phyloP scores from a whole-genome alignment of 2,888 invertebrate species.

The Tyria jacobaeae region DNA sequence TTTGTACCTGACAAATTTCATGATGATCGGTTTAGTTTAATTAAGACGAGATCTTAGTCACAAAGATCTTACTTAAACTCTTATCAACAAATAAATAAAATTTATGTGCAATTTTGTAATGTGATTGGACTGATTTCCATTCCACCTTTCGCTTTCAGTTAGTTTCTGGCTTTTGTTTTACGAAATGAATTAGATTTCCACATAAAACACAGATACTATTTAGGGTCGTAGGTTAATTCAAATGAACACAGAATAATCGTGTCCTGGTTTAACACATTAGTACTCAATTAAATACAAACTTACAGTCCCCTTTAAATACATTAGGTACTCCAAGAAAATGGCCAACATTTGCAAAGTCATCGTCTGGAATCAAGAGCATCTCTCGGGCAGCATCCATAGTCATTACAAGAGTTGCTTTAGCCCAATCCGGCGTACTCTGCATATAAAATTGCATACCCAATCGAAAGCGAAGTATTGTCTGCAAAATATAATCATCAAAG shows the following conservation, averaged over 20 bases:
- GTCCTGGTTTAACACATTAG: neutral
- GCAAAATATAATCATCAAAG: neutral
- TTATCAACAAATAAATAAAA: no score
- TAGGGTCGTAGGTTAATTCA: no score
- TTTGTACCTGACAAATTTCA: no score
- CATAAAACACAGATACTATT: no score
- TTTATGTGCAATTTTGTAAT: no score
- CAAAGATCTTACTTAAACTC: no score
- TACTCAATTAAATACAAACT: neutral
- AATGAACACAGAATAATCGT: neutral
- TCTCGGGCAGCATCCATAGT: constrained; percentile 3
- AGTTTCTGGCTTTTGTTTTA: no score
- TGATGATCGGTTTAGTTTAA: neutral
- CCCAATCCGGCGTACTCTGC: neutral
- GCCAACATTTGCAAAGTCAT: neutral
- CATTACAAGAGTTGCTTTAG: constrained; percentile 7
- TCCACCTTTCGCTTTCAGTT: no score
- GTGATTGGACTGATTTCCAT: no score
- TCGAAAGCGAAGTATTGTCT: constrained; percentile 1
- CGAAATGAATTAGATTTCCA: no score
- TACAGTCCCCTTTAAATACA: constrained; percentile 8
- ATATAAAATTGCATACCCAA: neutral
- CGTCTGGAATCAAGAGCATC: constrained; percentile 10
- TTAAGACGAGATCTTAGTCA: no score
- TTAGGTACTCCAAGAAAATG: constrained; percentile 12